Conservation (phyloP, 2,113 vertebrate species). For the Pyxicephalus adspersus region DNA sequence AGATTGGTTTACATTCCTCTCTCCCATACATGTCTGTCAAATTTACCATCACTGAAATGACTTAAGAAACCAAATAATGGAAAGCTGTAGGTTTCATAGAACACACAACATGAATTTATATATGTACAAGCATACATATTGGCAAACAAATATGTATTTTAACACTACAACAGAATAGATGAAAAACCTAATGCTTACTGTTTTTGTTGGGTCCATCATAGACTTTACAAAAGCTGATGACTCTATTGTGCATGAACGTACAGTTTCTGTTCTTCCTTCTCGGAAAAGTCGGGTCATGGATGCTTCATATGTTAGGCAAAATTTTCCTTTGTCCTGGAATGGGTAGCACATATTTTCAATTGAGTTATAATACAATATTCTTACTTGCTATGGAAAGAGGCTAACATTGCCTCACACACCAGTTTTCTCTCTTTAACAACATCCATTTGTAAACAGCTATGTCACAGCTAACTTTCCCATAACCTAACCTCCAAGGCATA, state of each 20-base stretch:
- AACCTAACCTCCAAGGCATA: no score
- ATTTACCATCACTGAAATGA: no score
- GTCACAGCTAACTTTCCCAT: no score
- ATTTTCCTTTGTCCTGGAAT: conserved; percentile 76
- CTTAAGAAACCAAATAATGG: no score
- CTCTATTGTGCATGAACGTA: conserved; percentile 81
- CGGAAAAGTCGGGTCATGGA: conserved; percentile 86
- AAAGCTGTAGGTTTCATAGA: background rate
- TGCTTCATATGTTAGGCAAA: conserved; percentile 86
- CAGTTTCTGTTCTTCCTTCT: conserved; percentile 86
- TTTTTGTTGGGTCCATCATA: conserved; percentile 73
- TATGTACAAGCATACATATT: no score
- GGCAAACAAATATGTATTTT: background rate
- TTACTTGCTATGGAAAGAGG: background rate
- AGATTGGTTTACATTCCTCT: no score
- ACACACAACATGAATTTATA: no score
- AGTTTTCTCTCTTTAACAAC: background rate
- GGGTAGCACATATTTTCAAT: background rate
- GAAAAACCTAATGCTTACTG: conserved; percentile 45
- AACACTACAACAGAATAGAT: background rate
- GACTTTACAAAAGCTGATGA: conserved; percentile 78
- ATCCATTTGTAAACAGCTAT: background rate
- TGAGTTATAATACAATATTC: no score
- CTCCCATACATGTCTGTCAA: no score
- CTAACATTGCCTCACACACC: background rate